These are phyloP conservation scores for Plagodis pulveraria DNA, from an alignment of 2,888 invertebrate genomes.

Conservation along the genomic window DNA sequence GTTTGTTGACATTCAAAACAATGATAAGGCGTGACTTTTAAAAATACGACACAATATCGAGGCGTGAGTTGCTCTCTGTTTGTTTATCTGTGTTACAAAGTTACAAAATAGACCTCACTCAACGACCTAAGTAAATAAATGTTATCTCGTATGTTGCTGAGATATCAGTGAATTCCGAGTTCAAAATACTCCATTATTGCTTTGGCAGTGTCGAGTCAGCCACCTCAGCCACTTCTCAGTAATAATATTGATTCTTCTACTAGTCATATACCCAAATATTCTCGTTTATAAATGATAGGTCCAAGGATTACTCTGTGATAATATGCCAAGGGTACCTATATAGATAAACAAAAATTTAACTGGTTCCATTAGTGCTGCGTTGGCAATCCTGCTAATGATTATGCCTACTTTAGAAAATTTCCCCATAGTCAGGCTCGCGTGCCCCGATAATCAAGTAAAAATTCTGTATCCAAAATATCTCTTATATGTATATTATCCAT, in stretches of 20 bases:
- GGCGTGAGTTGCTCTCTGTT: constrained; percentile 1
- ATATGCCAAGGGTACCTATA: too few relatives aligned
- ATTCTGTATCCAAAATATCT: too few relatives aligned
- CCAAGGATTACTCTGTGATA: too few relatives aligned
- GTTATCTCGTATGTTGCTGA: not conserved
- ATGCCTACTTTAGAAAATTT: too few relatives aligned
- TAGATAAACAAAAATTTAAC: too few relatives aligned
- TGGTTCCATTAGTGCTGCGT: too few relatives aligned
- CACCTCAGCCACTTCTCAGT: not conserved
- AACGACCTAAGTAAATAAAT: constrained; percentile 3
- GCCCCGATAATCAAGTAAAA: too few relatives aligned
- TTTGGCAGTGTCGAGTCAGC: not conserved
- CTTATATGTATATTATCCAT: too few relatives aligned
- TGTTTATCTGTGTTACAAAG: constrained; percentile 2
- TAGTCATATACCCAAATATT: too few relatives aligned
- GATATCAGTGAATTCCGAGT: not conserved
- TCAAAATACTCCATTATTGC: not conserved
- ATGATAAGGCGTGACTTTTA: not conserved
- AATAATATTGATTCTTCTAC: not conserved
- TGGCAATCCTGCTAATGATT: too few relatives aligned
- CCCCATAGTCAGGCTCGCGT: too few relatives aligned
- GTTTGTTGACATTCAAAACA: constrained; percentile 7
- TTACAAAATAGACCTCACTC: constrained; percentile 3
- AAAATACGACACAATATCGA: constrained; percentile 6
- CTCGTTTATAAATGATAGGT: too few relatives aligned